phyloP scores from a whole-genome alignment of 2,113 vertebrate genomes.

The Dryoscopus gambensis region DNA sequence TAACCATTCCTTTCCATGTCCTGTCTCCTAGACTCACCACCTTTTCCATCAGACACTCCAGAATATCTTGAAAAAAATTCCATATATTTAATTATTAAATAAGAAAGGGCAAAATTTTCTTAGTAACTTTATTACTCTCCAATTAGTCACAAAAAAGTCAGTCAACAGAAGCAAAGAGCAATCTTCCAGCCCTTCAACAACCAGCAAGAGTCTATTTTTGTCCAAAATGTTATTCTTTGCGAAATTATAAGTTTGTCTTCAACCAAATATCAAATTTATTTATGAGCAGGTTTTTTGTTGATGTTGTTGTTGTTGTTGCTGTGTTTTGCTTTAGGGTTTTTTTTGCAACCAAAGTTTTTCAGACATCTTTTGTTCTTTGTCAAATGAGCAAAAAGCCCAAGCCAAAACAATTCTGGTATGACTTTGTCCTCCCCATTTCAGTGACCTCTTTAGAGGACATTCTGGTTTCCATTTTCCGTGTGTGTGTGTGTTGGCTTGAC shows the following conservation, averaged over 20 bases:
- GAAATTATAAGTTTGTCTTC: not conserved
- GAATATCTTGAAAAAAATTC: not conserved
- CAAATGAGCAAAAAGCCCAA: not conserved
- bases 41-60: not conserved
- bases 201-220: not conserved
- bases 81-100: not conserved
- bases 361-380: not conserved
- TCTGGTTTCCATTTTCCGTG: not conserved
- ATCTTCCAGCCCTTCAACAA: not conserved
- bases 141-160: not conserved
- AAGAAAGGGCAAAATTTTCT: not conserved
- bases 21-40: not conserved
- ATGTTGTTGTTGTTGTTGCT: not conserved
- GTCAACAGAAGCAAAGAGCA: not conserved
- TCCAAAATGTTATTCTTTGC: not conserved
- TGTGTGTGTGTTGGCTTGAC: not conserved
- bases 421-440: not conserved
- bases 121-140: not conserved
- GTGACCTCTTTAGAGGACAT: not conserved
- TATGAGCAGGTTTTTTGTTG: fast-evolving
- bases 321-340: not conserved
- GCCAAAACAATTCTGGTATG: not conserved
- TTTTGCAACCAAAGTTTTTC: not conserved
- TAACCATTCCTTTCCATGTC: not conserved
- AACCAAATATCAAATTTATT: not conserved